These are phyloP conservation scores for Phalacrocorax carbo DNA, from an alignment of 2,113 vertebrate species.

Conservation along the genomic window DNA sequence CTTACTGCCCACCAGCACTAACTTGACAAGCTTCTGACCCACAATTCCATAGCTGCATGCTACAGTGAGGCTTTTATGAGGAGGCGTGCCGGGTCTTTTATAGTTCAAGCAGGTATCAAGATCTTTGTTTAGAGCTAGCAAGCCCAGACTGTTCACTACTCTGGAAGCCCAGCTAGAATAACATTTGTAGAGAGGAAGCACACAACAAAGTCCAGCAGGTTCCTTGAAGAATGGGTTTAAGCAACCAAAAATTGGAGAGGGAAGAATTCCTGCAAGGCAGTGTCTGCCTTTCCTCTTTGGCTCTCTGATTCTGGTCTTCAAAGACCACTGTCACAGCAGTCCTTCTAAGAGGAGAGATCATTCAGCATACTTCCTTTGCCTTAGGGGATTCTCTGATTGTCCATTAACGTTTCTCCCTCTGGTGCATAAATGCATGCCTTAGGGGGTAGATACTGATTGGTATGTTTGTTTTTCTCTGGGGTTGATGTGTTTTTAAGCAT, in stretches of 20 bases:
- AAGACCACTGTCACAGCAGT: constrained; percentile 2
- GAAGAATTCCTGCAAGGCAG: not conserved
- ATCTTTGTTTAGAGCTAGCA: not conserved
- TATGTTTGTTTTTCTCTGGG: not conserved
- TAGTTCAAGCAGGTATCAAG: not conserved
- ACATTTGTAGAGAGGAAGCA: not conserved
- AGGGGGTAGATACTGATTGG: not conserved
- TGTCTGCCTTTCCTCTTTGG: not conserved
- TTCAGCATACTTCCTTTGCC: not conserved
- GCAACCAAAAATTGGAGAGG: not conserved
- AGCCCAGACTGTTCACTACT: not conserved
- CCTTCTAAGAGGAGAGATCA: not conserved
- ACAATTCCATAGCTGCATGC: not conserved
- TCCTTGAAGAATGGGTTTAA: not conserved
- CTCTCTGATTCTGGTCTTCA: constrained; percentile 4
- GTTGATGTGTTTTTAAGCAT: not conserved
- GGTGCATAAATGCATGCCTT: not conserved
- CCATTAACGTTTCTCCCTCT: not conserved
- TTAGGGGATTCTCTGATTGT: not conserved
- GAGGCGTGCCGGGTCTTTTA: not conserved
- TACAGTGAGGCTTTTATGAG: not conserved
- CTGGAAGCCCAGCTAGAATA: not conserved
- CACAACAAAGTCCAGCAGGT: not conserved
- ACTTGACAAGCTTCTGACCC: not conserved
- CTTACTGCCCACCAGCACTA: not conserved